Evolutionary conservation across 2,888 invertebrate genomes (phyloP).

Genomic region (Pyrgus malvae): DNA sequence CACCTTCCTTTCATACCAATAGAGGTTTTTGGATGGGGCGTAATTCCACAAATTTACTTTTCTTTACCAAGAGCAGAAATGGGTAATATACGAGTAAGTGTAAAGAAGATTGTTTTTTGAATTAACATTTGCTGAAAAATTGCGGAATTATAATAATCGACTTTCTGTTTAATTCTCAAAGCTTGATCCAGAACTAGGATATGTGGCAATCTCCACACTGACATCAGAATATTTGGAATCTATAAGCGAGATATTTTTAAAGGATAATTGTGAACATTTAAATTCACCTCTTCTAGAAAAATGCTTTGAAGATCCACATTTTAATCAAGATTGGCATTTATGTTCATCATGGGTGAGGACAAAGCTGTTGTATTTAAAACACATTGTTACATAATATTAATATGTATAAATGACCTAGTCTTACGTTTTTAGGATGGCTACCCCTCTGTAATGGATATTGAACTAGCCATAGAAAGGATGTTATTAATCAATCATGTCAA

Average conservation of each 20-base stretch:
- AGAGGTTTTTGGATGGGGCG: constrained; percentile 80
- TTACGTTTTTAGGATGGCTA: constrained; percentile 59
- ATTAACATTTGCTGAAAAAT: background rate
- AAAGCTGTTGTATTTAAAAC: background rate
- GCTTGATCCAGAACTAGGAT: constrained; percentile 63
- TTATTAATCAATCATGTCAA: constrained; percentile 71
- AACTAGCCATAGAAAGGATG: constrained; percentile 82
- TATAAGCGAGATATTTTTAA: constrained; percentile 57
- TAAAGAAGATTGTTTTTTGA: background rate
- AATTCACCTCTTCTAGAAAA: constrained; percentile 62
- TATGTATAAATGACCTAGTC: constrained; percentile 11
- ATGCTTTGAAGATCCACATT: constrained; percentile 64
- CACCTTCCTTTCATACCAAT: constrained; percentile 78
- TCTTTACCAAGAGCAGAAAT: constrained; percentile 65
- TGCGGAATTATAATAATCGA: background rate
- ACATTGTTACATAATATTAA: background rate
- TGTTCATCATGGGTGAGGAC: constrained; percentile 59
- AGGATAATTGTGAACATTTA: constrained; percentile 47
- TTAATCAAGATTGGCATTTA: constrained; percentile 62
- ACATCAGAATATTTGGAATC: constrained; percentile 64
- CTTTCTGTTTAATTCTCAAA: too few relatives aligned
- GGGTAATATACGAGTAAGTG: constrained; percentile 49
- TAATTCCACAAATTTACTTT: constrained; percentile 82
- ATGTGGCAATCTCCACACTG: constrained; percentile 69
- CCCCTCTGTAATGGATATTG: constrained; percentile 82